Evolutionary conservation across 2,797 vertebrate genomes (phyloP).

Genomic region (Coreius guichenoti): DNA sequence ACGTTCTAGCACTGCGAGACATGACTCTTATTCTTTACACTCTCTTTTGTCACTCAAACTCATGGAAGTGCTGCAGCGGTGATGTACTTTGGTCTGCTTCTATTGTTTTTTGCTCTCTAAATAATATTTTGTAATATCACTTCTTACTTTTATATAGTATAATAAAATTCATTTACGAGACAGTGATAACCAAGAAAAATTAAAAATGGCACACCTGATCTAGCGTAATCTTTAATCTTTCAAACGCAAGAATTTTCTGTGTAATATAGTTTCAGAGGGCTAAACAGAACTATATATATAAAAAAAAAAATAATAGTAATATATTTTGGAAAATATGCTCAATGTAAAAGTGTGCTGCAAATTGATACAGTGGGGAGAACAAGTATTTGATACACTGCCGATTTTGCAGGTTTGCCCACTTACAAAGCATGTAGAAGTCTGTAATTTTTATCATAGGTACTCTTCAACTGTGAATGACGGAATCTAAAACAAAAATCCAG

Average conservation of each 20-base stretch:
- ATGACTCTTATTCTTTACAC: not conserved
- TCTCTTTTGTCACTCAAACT: not conserved
- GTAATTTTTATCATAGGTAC: too few relatives aligned
- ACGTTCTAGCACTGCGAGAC: not conserved
- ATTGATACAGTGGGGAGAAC: too few relatives aligned
- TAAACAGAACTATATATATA: not conserved
- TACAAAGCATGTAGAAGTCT: too few relatives aligned
- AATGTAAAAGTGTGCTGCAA: not conserved
- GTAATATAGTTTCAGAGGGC: not conserved
- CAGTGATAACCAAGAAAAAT: not conserved
- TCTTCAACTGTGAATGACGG: too few relatives aligned
- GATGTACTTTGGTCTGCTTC: not conserved
- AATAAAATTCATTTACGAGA: not conserved
- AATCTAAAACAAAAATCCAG: too few relatives aligned
- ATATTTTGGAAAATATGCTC: not conserved
- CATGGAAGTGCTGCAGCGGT: not conserved
- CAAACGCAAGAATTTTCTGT: not conserved
- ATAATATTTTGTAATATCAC: not conserved
- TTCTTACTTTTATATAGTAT: not conserved
- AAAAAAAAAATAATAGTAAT: not conserved
- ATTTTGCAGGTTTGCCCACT: too few relatives aligned
- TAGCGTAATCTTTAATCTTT: not conserved
- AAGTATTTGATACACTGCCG: too few relatives aligned
- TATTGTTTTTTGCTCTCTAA: not conserved
- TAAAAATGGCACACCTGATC: not conserved